Conservation (phyloP, 2,113 vertebrate genomes). For the Balaeniceps rex region DNA sequence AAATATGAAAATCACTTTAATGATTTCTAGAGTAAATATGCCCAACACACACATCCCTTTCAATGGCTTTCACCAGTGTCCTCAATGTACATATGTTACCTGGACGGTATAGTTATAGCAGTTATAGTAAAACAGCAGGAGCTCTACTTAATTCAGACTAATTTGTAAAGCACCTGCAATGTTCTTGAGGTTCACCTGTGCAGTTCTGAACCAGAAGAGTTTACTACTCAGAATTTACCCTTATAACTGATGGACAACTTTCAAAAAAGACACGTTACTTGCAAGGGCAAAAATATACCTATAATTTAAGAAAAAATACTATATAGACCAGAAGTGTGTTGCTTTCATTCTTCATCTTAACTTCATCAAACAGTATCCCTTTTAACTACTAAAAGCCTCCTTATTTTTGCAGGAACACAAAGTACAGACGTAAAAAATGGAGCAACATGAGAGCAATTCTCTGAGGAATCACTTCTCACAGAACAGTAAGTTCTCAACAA, state of each 20-base stretch:
- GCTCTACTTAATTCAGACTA: background rate
- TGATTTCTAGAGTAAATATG: background rate
- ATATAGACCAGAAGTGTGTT: background rate
- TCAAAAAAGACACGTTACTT: background rate
- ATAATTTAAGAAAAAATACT: background rate
- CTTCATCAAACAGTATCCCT: background rate
- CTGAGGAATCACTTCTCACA: background rate
- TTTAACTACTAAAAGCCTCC: background rate
- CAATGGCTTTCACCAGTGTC: background rate
- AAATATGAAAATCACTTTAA: background rate
- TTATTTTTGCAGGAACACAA: background rate
- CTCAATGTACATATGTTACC: background rate
- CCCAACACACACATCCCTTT: background rate
- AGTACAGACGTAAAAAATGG: background rate
- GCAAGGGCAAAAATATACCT: background rate
- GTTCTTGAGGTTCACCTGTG: background rate
- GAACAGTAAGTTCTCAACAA: background rate
- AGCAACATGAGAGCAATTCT: background rate
- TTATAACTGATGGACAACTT: background rate
- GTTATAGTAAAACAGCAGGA: background rate
- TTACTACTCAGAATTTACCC: background rate
- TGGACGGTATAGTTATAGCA: background rate
- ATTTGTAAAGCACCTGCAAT: background rate
- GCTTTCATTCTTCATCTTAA: background rate
- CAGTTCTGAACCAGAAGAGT: background rate